Evolutionary conservation across 2,113 vertebrate species (phyloP).

Genomic region (Pandion haliaetus): DNA sequence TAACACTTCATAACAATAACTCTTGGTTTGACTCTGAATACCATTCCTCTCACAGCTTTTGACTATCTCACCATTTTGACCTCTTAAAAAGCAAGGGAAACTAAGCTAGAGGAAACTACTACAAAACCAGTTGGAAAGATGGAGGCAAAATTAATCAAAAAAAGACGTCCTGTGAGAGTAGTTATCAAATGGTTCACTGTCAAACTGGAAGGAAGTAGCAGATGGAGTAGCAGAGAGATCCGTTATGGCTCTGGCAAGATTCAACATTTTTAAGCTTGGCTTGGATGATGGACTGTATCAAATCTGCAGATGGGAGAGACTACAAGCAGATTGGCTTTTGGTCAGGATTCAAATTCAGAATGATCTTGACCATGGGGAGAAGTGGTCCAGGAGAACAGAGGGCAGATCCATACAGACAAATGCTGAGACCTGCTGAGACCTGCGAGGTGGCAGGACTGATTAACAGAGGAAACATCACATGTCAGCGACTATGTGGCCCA

Average conservation of each 20-base stretch:
- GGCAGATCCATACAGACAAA: background rate
- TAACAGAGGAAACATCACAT: background rate
- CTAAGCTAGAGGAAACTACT: background rate
- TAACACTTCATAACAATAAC: background rate
- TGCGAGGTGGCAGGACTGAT: background rate
- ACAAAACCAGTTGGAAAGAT: background rate
- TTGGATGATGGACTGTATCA: background rate
- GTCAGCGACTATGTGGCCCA: background rate
- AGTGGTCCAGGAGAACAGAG: background rate
- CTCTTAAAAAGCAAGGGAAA: background rate
- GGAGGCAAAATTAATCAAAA: background rate
- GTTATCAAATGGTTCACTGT: slow-evolving; percentile 7
- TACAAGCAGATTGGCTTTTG: background rate
- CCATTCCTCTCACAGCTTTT: background rate
- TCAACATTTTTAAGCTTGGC: background rate
- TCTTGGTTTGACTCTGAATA: background rate
- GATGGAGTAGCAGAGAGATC: slow-evolving; percentile 26
- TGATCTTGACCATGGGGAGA: background rate
- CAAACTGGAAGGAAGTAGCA: slow-evolving; percentile 7
- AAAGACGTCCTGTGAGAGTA: background rate
- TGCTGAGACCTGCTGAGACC: background rate
- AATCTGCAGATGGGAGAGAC: background rate
- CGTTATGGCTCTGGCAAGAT: background rate
- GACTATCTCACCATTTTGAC: background rate
- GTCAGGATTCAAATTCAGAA: background rate